phyloP scores from a whole-genome alignment of 1,140 invertebrate genomes.

The Schlechtendalia chinensis region DNA sequence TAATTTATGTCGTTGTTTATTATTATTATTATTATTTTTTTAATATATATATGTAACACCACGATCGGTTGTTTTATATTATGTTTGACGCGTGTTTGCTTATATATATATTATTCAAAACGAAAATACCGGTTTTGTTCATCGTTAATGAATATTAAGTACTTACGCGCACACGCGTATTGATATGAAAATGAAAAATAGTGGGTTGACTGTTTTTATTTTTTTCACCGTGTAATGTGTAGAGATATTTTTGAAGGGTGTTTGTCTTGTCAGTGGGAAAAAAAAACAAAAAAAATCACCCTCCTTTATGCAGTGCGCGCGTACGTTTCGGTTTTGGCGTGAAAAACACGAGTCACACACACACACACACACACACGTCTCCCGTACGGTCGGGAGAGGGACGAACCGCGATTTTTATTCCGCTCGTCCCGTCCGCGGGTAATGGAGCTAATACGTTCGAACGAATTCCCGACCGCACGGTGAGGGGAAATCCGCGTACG shows the following conservation, averaged over 20 bases:
- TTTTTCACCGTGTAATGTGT: not conserved
- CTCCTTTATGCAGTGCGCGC: not conserved
- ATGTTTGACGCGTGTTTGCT: not conserved
- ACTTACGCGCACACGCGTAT: too few species aligned
- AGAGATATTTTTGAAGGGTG: constrained; percentile 43
- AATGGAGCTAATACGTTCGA: constrained; percentile 43
- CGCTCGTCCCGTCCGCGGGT: constrained; percentile 7
- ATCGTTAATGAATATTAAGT: constrained; percentile 49
- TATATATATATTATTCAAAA: constrained; percentile 21
- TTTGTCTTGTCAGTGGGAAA: constrained; percentile 33
- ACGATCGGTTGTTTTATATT: constrained; percentile 1
- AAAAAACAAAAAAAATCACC: constrained; percentile 48
- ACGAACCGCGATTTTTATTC: constrained; percentile 43
- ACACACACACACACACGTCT: too few species aligned
- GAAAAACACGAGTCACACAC: constrained; percentile 45
- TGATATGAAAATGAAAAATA: constrained; percentile 32
- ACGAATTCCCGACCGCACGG: not conserved
- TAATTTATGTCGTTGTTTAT: not conserved
- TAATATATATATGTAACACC: not conserved
- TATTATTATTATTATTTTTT: not conserved
- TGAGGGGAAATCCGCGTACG: not conserved
- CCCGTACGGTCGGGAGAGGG: too few species aligned
- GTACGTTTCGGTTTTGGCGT: constrained; percentile 30
- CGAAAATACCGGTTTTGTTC: constrained; percentile 22
- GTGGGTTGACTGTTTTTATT: constrained; percentile 34